phyloP scores from a whole-genome alignment of 1,140 invertebrate genomes.

The Monomorium pharaonis region DNA sequence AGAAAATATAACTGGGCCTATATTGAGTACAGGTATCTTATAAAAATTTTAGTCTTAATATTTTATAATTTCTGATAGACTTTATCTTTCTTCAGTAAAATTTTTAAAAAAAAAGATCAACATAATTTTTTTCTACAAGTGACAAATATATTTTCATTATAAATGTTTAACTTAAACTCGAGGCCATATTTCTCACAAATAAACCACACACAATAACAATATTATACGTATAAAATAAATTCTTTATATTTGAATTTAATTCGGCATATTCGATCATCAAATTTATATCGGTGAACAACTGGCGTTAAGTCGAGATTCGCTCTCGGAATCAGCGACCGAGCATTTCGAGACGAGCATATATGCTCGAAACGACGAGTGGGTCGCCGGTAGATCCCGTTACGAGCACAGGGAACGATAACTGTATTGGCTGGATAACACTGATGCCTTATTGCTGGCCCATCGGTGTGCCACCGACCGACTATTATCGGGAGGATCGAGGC shows the following conservation, averaged over 20 bases:
- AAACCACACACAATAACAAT: neutral
- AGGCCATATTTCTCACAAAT: neutral
- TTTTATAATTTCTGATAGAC: no score
- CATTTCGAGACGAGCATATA: slow-evolving; percentile 57
- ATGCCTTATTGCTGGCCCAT: slow-evolving; percentile 69
- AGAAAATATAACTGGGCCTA: no score
- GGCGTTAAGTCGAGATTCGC: neutral
- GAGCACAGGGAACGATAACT: slow-evolving; percentile 81
- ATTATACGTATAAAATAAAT: neutral
- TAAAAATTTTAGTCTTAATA: no score
- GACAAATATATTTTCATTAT: neutral
- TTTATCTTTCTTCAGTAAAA: neutral
- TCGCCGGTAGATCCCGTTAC: slow-evolving; percentile 81
- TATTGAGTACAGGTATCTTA: no score
- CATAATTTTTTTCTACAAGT: neutral
- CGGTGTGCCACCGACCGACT: slow-evolving; percentile 40
- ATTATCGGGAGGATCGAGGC: slow-evolving; percentile 57
- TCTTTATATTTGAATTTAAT: neutral
- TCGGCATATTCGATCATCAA: neutral
- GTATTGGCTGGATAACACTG: slow-evolving; percentile 83
- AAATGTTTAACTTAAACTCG: neutral
- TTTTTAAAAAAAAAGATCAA: neutral
- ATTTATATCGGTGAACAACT: neutral
- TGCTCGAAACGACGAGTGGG: slow-evolving; percentile 78
- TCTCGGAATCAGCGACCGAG: slow-evolving; percentile 51